Evolutionary conservation across 2,888 invertebrate genomes (phyloP), one percentile per base, ranked within the genome.

Genomic region (Chirona hameri): DNA sequence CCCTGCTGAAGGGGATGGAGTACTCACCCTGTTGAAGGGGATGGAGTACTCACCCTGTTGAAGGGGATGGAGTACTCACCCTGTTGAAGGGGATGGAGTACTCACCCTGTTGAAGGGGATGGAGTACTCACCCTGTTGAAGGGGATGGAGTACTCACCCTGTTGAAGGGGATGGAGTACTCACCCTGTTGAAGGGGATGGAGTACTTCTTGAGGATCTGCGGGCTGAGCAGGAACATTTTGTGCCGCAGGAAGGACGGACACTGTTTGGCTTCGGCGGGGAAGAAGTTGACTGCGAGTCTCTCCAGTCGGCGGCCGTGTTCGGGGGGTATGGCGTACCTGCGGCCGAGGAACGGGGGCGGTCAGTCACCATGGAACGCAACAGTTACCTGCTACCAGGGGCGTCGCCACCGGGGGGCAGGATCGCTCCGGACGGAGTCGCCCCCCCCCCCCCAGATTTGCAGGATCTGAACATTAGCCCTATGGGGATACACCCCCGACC

Each of bases 211-310:
- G 72, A 99, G 89, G 83, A 98, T 93, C 88, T 94, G 95, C 0
- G 99, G 99, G 79, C 97, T 97, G 85, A 99, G 97, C n/a, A 99
- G 89, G 0, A 96, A 96, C 96, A 97, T 98, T 90, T 99, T 99
- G 89, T 99, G 99, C 12, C 99, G 91, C 48, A 99, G 89, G 88
- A 98, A 99, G 0, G 97, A 97, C 85, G 93, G 93, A 86, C 98
- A 98, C 82, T 93, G 93, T 86, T 94, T 92, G 85, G 93, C 93
- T 85, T 93, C 94, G 0, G 93, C 91, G 0, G 95, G 94, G 86
- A 99, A 99, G 88, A 96, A 96, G 12, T 97, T 94, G 85, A 93
- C 92, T 0, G 99, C 98, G 5, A 99, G 90, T 86, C 98, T 90
- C 88, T 99, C 99, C 86, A 99, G 91, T 86, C 97, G 90, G 85